Evolutionary conservation across 2,888 invertebrate species (phyloP).

Genomic region (Cephus spinipes): DNA sequence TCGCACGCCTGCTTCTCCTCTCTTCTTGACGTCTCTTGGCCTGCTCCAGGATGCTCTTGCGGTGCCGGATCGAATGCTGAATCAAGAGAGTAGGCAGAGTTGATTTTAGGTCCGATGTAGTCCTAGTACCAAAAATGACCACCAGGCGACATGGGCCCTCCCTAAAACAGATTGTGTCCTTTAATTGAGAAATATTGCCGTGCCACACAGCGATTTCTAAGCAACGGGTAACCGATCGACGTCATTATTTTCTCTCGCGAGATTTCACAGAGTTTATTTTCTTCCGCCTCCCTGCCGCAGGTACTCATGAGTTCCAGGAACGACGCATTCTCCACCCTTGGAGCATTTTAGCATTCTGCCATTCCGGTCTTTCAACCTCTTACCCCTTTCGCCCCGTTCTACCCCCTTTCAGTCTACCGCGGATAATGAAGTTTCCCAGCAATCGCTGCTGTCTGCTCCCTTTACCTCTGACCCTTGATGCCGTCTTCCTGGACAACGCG

Average conservation of each 20-base stretch:
- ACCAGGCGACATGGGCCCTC: not conserved
- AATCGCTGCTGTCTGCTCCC: not conserved
- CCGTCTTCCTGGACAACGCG: not conserved
- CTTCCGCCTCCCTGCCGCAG: not conserved
- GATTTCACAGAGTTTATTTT: constrained; percentile 23
- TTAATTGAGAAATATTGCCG: not conserved
- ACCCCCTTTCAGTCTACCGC: constrained; percentile 11
- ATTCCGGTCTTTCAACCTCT: not conserved
- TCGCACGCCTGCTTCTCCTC: constrained; percentile 41
- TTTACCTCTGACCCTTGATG: not conserved
- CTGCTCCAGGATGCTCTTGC: not conserved
- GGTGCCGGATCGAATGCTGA: not conserved
- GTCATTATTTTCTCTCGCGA: constrained; percentile 33
- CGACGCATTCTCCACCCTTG: not conserved
- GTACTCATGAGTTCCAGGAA: not conserved
- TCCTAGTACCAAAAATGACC: not conserved
- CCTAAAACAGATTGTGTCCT: not conserved
- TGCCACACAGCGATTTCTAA: not conserved
- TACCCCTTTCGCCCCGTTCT: not conserved
- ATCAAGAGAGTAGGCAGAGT: not conserved
- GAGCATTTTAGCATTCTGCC: not conserved
- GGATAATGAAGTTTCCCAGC: constrained; percentile 16
- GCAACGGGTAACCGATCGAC: constrained; percentile 25
- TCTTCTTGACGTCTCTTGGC: constrained; percentile 1
- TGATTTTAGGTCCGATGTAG: not conserved